Evolutionary conservation across 2,113 vertebrate species (phyloP), one percentile per base, ranked within the genome.

Genomic region (Trichechus manatus): DNA sequence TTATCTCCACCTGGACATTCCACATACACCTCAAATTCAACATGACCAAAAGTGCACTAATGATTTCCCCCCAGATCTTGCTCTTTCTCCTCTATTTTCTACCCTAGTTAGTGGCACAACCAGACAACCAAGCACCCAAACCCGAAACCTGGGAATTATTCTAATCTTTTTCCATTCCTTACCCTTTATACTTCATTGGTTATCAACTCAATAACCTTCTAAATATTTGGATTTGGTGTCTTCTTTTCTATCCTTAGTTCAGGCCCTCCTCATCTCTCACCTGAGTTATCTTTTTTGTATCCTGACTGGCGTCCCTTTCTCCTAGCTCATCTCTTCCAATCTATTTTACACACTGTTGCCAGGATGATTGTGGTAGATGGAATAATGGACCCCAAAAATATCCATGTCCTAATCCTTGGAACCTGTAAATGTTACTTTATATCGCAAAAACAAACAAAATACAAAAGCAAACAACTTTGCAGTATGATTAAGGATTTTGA

Each of bases 281-380:
- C 59, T 91, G 82, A 82, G 87, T 91, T 66, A 95, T 86, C 66
- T 81, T 78, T 64, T 64, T 64, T 91, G 72, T 86, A 80, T 89
- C 70, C 74, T 86, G 93, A 70, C 42, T 23, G 0, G 50, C 72
- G 19, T 53, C 56, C 74, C 42, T 53, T n/a, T n/a, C 61, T 79
- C 39, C 61, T 79, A 42, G 27, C 33, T 93, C 78, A 42, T 75
- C 33, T 85, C 22, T 29, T 61, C 80, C 53, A 72, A 85, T 79
- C 50, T 72, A 79, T 53, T 50, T 50, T 79, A 39, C 23, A 66
- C 9, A 72, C 25, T 70, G 17, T 85, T 79, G 39, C 63, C 29
- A 53, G 86, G 53, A 63, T 90, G 74, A 92, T 44, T 47, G 36
- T 68, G 86, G 47, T 50, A 89, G 59, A 63, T 33, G 84, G 15